phyloP scores from a whole-genome alignment of 2,888 invertebrate genomes.

The Mesochorus sp. region DNA sequence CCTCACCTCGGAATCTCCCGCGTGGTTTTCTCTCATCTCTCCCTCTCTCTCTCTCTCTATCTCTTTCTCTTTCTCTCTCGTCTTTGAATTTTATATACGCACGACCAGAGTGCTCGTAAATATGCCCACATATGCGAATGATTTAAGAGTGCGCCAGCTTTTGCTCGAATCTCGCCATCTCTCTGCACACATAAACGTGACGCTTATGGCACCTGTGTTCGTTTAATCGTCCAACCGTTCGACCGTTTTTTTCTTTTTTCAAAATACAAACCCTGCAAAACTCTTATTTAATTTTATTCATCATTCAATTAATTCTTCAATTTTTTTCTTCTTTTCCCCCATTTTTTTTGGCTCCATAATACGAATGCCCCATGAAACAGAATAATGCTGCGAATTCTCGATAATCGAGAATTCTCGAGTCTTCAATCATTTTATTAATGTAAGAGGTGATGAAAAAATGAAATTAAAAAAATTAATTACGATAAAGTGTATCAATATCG shows the following conservation, averaged over 20 bases:
- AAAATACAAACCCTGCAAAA: neutral
- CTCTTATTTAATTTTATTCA: neutral
- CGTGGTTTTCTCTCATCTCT: constrained; percentile 17
- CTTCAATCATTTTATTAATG: neutral
- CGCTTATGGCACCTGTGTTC: constrained; percentile 28
- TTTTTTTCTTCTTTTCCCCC: no score
- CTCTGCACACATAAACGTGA: constrained; percentile 24
- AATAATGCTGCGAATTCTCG: neutral
- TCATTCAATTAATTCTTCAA: neutral
- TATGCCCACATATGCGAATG: constrained; percentile 62
- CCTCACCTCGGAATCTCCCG: constrained; percentile 31
- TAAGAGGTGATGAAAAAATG: no score
- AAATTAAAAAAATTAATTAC: neutral
- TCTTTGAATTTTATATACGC: constrained; percentile 23
- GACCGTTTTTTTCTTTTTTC: neutral
- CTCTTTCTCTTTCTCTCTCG: neutral
- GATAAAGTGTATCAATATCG: no score
- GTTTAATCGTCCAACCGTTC: neutral
- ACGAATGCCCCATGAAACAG: neutral
- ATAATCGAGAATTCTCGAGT: neutral
- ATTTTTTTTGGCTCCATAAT: neutral
- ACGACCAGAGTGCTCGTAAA: constrained; percentile 58
- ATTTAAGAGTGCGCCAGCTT: constrained; percentile 62
- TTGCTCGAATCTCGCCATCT: constrained; percentile 51
- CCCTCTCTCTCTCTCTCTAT: neutral